Conservation (phyloP, 2,797 vertebrate genomes). For the Gila robusta region DNA sequence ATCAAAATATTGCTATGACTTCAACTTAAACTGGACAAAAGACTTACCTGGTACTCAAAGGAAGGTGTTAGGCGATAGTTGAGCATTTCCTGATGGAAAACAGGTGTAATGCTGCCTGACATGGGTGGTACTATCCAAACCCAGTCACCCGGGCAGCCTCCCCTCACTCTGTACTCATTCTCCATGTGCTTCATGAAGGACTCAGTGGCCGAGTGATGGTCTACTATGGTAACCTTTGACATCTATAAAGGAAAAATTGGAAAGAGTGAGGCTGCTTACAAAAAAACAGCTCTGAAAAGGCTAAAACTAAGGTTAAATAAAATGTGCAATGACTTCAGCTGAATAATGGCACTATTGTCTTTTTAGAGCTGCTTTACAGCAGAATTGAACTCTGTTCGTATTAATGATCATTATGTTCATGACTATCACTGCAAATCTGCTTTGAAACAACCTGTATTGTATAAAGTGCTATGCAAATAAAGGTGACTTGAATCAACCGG, state of each 20-base stretch:
- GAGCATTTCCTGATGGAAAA: slow-evolving; percentile 99
- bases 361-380: not conserved
- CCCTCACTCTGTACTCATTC: slow-evolving; percentile 93
- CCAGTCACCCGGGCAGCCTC: slow-evolving; percentile 97
- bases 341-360: not conserved
- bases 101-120: slow-evolving; percentile 97
- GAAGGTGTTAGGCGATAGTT: slow-evolving; percentile 98
- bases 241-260: slow-evolving; percentile 71
- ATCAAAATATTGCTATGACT: not conserved
- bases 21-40: not conserved
- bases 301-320: not conserved
- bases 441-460: not conserved
- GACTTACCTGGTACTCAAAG: slow-evolving; percentile 95
- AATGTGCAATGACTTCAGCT: not conserved
- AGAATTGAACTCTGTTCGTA: too few species aligned
- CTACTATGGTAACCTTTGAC: slow-evolving; percentile 97
- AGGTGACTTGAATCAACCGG: not conserved
- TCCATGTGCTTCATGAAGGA: slow-evolving; percentile 99
- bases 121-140: slow-evolving; percentile 99
- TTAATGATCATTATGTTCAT: not conserved
- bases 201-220: slow-evolving; percentile 97
- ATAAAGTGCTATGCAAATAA: not conserved
- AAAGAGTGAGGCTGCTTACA: not conserved
- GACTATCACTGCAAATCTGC: not conserved
- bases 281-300: not conserved